Base-by-base conservation (phyloP, 2,113 vertebrate genomes). In the Notiomystis cincta region DNA sequence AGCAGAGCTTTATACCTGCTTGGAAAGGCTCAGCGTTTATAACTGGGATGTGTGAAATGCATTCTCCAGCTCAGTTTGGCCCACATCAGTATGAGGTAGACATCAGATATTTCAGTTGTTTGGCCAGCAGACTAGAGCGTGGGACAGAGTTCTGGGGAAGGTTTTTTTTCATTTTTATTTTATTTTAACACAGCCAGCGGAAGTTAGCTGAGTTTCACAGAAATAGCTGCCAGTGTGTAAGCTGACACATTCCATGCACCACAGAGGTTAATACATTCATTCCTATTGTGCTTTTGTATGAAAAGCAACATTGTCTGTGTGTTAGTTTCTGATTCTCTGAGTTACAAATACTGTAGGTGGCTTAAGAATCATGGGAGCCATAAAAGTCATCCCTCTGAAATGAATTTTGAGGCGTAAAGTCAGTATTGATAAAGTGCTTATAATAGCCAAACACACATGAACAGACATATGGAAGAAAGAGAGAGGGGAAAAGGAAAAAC, bases 221-320 rank as follows among this genome's bases (percentile, higher is more conserved):
- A 90, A 97, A 93, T 94, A 90, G 86, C 87, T 95, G 96, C 92
- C 95, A 96, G 82, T 97, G 92, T 97, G 89, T 96, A 96, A 93
- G 82, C 84, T 93, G 95, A 97, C 93, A 95, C 93, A 93, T 96
- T 96, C 92, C 93, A 37, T 95, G 90, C 87, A 89, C 95, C 90
- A 61, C 92, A 90, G 94, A 96, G 94, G 97, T 97, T 97, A 97
- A 97, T 96, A 86, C 90, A 95, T 95, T 95, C 96, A 76, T 91
- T 95, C 85, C 92, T 89, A 89, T 96, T 97, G 95, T 93, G 67
- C 79, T 88, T 97, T 95, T 90, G 87, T 94, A 61, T 60, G 73
- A 93, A 97, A 97, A 97, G 80, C 82, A 82, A 79, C 54, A 75
- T 70, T 78, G 91, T 93, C 72, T 76, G 84, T 78, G 76, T 79